Base-by-base conservation (phyloP, 2,797 vertebrate genomes). In the Peromyscus melanophrys region DNA sequence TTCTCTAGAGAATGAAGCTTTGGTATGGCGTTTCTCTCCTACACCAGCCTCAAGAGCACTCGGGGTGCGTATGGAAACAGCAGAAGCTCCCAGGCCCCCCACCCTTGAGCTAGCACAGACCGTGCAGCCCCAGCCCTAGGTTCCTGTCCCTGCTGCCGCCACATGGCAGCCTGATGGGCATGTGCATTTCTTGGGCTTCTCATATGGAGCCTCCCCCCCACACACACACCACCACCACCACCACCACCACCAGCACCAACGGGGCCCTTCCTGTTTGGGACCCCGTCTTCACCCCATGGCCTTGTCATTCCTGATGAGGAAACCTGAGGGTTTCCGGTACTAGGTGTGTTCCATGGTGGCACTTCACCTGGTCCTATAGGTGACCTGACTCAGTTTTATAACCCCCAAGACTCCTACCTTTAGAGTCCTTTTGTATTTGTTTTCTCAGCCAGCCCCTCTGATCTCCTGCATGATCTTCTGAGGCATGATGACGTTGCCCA, bases 211-310 rank as follows among this genome's bases (percentile, higher is more conserved):
- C 9, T 5, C 8, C 4, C 52, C 49, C 19, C 17, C 57, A 16
- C 19, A 59, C 57, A 59, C 57, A 57, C 1, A 31, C 31, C 14
- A 23, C 19, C 4, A 2, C 13, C 1, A 31, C 31, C 14, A 23
- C 19, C 4, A 2, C 13, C 57, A 59, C 57, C 1, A 31, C 31
- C 14, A 23, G 9, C 4, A 2, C 13, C 37, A 13, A 6, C 1
- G 6, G 49, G 52, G 14, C 75, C 29, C 8, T 49, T 49, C n/a
- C n/a, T 67, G 37, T 76, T 63, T 46, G 8, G 78, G 37, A 59
- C 40, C n/a, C 17, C 13, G 14, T 25, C 55, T 31, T 55, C 21
- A 13, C 21, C 71, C 59, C 40, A 7, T 11, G 25, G 69, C 31
- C 23, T 71, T 43, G 6, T 78, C 63, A 31, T 67, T 27, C 34